Evolutionary conservation across 2,888 invertebrate genomes (phyloP).

Genomic region (Keiferia lycopersicella): DNA sequence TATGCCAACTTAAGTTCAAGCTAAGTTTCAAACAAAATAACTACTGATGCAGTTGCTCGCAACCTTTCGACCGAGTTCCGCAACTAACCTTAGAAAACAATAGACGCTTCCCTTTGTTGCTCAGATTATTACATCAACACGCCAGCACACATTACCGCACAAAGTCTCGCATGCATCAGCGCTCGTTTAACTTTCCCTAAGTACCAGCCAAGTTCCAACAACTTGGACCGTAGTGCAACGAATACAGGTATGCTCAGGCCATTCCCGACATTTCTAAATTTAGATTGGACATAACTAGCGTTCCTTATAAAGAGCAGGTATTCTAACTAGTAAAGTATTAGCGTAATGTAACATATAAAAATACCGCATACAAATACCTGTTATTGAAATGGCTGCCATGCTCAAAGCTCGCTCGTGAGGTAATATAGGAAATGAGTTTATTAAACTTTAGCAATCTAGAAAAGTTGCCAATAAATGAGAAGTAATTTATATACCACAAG

Average conservation of each 20-base stretch:
- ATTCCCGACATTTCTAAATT: constrained; percentile 31
- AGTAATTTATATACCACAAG: background rate
- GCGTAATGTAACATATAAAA: constrained; percentile 37
- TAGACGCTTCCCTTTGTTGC: background rate
- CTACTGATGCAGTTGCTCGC: background rate
- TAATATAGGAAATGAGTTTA: constrained; percentile 1
- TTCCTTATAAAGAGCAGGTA: constrained; percentile 28
- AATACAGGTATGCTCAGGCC: constrained; percentile 27
- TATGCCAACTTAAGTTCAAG: background rate
- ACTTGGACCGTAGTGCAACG: constrained; percentile 7
- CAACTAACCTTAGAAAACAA: background rate
- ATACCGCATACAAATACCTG: constrained; percentile 14
- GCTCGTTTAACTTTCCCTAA: constrained; percentile 5
- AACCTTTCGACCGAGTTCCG: background rate
- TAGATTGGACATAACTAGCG: constrained; percentile 31
- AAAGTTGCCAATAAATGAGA: constrained; percentile 4
- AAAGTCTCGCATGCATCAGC: constrained; percentile 9
- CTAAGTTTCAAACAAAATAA: background rate
- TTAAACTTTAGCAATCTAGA: background rate
- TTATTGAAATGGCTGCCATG: constrained; percentile 12
- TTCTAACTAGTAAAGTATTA: constrained; percentile 41
- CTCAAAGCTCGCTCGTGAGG: background rate
- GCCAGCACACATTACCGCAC: constrained; percentile 7
- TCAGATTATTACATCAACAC: constrained; percentile 13
- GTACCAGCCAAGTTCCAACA: constrained; percentile 6